Conservation (phyloP, 2,113 vertebrate species). For the Vanacampus margaritifer region DNA sequence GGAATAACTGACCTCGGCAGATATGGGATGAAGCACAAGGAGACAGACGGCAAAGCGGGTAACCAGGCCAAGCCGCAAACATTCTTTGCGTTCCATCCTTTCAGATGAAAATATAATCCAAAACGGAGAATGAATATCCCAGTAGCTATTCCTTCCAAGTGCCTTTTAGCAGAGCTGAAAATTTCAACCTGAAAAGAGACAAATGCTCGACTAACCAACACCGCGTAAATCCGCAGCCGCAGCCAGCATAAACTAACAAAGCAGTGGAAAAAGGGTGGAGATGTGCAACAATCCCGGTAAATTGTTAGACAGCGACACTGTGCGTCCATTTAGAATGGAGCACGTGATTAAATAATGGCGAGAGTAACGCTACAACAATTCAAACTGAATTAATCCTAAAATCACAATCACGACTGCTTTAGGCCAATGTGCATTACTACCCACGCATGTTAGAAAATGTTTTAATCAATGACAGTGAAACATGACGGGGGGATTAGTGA, state of each 20-base stretch:
- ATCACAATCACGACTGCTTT: neutral
- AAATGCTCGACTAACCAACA: neutral
- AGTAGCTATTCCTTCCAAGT: neutral
- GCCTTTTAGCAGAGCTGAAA: neutral
- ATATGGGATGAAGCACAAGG: neutral
- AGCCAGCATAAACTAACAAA: neutral
- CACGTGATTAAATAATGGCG: neutral
- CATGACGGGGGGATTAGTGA: too few species aligned
- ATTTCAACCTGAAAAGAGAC: neutral
- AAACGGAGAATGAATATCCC: neutral
- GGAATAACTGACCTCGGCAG: constrained; percentile 62
- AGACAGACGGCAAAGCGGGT: constrained; percentile 5
- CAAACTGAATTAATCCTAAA: neutral
- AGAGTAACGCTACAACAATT: neutral
- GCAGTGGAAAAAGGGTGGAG: neutral
- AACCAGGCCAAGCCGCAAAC: neutral
- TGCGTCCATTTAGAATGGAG: neutral
- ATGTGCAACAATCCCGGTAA: neutral
- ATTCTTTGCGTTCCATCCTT: constrained; percentile 19
- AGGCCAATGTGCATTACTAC: too few species aligned
- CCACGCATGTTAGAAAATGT: neutral
- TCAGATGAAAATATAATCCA: neutral
- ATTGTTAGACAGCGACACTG: neutral
- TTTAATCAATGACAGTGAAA: neutral
- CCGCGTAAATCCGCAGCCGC: neutral